phyloP scores from a whole-genome alignment of 2,888 invertebrate genomes.

The Allygus modestus region DNA sequence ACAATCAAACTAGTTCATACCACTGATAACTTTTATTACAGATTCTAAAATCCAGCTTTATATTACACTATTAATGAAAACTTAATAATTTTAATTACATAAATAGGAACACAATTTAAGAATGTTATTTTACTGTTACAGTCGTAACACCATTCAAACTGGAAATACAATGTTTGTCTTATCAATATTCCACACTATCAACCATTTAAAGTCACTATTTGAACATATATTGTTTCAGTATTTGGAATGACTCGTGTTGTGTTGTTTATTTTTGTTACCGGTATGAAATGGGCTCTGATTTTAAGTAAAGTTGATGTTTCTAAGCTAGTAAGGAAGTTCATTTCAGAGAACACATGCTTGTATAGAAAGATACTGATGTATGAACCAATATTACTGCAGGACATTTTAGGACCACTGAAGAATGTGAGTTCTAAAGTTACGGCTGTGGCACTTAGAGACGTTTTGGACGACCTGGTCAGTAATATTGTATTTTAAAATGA shows the following conservation, averaged over 20 bases:
- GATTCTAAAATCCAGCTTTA: no score
- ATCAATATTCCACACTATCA: no score
- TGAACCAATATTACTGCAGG: conserved; percentile 25
- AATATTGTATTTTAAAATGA: not conserved
- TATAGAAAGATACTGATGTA: conserved; percentile 15
- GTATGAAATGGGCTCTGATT: not conserved
- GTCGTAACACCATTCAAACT: no score
- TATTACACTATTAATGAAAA: no score
- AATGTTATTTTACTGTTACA: no score
- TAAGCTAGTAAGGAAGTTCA: conserved; percentile 1
- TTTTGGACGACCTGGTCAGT: conserved; percentile 30
- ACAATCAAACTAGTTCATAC: no score
- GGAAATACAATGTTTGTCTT: no score
- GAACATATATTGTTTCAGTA: no score
- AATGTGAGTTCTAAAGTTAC: conserved; percentile 4
- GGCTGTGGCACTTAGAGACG: not conserved
- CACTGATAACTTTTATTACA: no score
- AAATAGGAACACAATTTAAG: no score
- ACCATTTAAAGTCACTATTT: no score
- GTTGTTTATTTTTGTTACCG: not conserved
- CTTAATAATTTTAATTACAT: no score
- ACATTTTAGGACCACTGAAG: conserved; percentile 12
- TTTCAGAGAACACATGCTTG: conserved; percentile 5
- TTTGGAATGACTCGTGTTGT: not conserved
- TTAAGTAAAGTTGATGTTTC: not conserved